Evolutionary conservation across 1,140 invertebrate genomes (phyloP), one percentile per base, ranked within the genome.

Genomic region (Coenobita brevimanus): DNA sequence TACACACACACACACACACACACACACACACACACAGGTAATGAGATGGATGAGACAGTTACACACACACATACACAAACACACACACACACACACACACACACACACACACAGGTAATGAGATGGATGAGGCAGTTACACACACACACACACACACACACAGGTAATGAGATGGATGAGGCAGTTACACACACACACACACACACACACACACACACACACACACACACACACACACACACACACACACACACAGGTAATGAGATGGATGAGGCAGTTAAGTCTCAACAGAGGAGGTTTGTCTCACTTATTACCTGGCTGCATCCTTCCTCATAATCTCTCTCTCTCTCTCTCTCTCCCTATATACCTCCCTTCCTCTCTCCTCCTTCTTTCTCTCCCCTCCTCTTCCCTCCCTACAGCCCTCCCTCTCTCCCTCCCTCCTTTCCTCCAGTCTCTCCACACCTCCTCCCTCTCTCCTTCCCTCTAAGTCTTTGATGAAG

Each of bases 191-290:
- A 75, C 41, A 75, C 30, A 75, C 30, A 75, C 3, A 71, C 3
- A 71, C 3, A 71, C 30, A 75, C 41, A 75, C 41, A 75, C 41
- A 75, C 41, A 41, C 41, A 75, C 41, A n/a, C 41, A 75, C 41
- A 41, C 41, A 38, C 41, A 41, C 33, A 75, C 41, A 75, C 33
- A 75, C 15, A 67, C 62, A 67, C 62, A 67, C 62, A 13, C 13
- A 67, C 13, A 24, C 62, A 67, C 10, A 21, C 10, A 67, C 10
- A 67, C 21, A n/a, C 21, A 30, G 13, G 10, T 13, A n/a, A n/a
- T 3, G 10, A 30, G 10, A 24, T 67, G 1, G 10, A 10, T 67
- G 13, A 15, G 36, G 13, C 10, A 67, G 27, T 24, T 4, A 8
- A 21, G 10, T 10, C 24, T 10, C 10, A 67, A 67, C 36, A 30